Base-by-base conservation (phyloP, 1,140 invertebrate genomes). In the Olivierus martensii region DNA sequence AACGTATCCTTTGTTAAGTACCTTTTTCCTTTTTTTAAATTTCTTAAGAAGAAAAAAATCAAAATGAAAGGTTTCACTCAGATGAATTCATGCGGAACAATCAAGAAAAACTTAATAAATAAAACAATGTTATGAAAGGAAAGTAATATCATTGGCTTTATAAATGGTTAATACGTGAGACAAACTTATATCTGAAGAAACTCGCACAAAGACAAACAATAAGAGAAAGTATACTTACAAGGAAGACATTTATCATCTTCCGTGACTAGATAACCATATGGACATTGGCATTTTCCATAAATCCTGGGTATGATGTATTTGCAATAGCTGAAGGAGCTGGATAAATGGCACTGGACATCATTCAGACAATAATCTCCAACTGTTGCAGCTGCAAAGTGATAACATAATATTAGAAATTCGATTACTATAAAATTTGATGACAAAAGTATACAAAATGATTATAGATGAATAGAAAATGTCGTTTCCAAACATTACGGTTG, bases 351-450 rank as follows among this genome's bases (percentile, higher is more conserved):
- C 65, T 91, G 87, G 42, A 81, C 79, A 64, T 90, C 83, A 62
- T 83, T 87, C 68, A 89, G 87, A 65, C 88, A 92, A n/a, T 88
- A 82, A 55, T 87, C 79, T 44, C 83, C 84, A 17, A 85, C 76
- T 64, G 78, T 79, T n/a, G 87, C 83, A 61, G 85, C 87, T 92
- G 71, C 45, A 37, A 14, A 49, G 34, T 78, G 74, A 52, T 55
- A 58, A 57, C 37, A 22, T 17, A 42, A 34, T 17, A 35, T 18
- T 34, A 5, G 14, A 34, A 47, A 47, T 38, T 28, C 28, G 28
- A 9, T 28, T 28, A 28, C 9, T 9, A 2, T 28, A 28, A 28
- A n/a, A 28, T 28, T 28, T 28, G 28, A 28, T 28, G 4, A 9
- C 28, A 28, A 28, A 28, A 28, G 28, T 6, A 9, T 6, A 28